Percentiles rank a stretch among this genome's conserved stretches.
These are phyloP conservation scores for Crenuchus spilurus DNA, from an alignment of 2,797 vertebrate genomes.

Conservation along the genomic window DNA sequence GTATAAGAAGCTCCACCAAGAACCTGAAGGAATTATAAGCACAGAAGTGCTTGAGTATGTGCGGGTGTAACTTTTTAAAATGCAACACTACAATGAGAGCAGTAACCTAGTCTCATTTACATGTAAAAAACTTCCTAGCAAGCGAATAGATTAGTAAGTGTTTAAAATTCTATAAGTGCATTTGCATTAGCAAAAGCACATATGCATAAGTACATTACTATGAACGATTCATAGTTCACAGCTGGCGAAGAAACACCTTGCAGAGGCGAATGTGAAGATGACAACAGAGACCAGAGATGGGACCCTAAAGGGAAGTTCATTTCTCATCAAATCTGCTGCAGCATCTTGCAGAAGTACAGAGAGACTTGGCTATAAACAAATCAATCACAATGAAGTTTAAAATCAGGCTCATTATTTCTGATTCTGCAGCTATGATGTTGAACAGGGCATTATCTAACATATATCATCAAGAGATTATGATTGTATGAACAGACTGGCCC, in stretches of 20 bases:
- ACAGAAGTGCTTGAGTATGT: too few relatives aligned
- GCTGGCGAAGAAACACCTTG: background rate
- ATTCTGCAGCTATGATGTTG: background rate
- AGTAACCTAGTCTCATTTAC: background rate
- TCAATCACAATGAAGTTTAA: slow-evolving; percentile 32
- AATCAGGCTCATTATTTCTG: background rate
- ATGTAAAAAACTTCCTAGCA: background rate
- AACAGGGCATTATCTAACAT: background rate
- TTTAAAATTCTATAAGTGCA: background rate
- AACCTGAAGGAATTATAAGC: too few relatives aligned
- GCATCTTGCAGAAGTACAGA: background rate
- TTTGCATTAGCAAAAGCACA: background rate
- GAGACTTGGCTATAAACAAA: slow-evolving; percentile 27
- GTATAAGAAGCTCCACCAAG: too few relatives aligned
- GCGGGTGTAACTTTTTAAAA: background rate
- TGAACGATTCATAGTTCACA: background rate
- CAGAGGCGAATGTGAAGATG: background rate
- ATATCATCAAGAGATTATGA: background rate
- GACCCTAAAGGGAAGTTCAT: background rate
- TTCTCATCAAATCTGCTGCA: slow-evolving; percentile 9
- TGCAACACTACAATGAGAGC: background rate
- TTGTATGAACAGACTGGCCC: slow-evolving; percentile 25
- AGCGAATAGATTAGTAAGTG: background rate
- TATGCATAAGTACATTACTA: background rate
- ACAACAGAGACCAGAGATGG: background rate